Evolutionary conservation across 2,888 invertebrate genomes (phyloP), one percentile per base, ranked within the genome.

Genomic region (Eremobia ochroleuca): DNA sequence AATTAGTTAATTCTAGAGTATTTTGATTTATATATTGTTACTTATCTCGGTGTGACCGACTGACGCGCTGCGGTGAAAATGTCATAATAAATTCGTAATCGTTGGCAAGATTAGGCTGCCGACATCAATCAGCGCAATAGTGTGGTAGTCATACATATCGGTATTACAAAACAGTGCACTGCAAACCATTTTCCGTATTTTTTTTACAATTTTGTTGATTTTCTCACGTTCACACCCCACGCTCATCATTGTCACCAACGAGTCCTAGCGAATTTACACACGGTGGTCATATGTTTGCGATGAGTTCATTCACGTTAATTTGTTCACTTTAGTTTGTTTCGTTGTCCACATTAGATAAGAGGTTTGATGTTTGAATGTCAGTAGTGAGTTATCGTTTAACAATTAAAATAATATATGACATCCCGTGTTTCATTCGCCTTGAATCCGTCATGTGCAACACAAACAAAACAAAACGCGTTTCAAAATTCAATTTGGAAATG

Each of bases 391-490:
- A 93, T 91, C 91, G 94, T 96, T 94, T 92, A 93, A 94, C 95
- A 95, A 94, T 95, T 95, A 92, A 95, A 94, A 94, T 96, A 96
- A 97, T 97, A 95, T 97, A 97, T 97, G 97, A 97, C 97, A 97
- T 96, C 96, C 96, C 96, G 97, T 96, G 97, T 97, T 96, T 97
- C 95, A 96, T 97, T 97, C 97, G 96, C 95, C 94, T 97, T 97
- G 97, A 97, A 97, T 97, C 97, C 96, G 96, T 97, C 96, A 97
- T 97, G 97, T 97, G 97, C 97, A 97, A 97, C 97, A 93, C 86
- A 84, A 84, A 84, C 90, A 94, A 94, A 77, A 94, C 94, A 94
- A 93, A 83, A 92, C 94, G 94, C 93, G 93, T 85, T 87, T 84
- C 87, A 87, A 91, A 93, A 93, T 92, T 93, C 85, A 90, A 92